Evolutionary conservation across 1,140 invertebrate species (phyloP), one percentile per base, ranked within the genome.

Genomic region (Parapsyche elsis): DNA sequence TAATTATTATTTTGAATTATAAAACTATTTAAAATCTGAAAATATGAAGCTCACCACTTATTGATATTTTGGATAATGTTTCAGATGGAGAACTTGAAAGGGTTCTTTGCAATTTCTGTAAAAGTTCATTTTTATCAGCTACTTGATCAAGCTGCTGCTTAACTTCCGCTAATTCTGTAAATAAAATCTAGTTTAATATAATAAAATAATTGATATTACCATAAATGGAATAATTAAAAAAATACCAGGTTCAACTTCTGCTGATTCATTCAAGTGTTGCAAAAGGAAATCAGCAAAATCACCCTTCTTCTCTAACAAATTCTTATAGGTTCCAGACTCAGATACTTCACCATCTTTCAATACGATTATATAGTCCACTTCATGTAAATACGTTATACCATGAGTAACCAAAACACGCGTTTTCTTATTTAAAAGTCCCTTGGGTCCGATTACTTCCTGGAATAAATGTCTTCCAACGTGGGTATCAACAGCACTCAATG

Each of bases 381-480:
- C 92, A 0, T 95, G 94, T 81, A 98, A 89, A 86, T 95, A 97
- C 0, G 95, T 95, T 53, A 98, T 95, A 81, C 95, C 94, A 85
- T 98, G 96, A 0, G 96, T 98, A n/a, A 98, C 96, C 71, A 97
- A 90, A 21, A 98, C 85, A 80, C 96, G 90, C 0, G 96, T 97
- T 86, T 96, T 97, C 49, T 91, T 90, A 80, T 93, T 93, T 16
- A 98, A 87, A 0, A 98, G 80, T 19, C 96, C 96, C 71, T 90
- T 92, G 7, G 95, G 93, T 61, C 96, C 95, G 77, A 95, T 92
- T 64, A 96, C 92, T 85, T 97, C 93, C 81, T 99, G 96, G 86
- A 99, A 99, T 78, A 99, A 97, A 85, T 98, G 96, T 88, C 96
- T 96, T 12, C 96, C 96, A n/a, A 99, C 97, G 87, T 99, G 97